Evolutionary conservation across 1,140 invertebrate genomes (phyloP), one percentile per base, ranked within the genome.

Genomic region (Sogatella furcifera): DNA sequence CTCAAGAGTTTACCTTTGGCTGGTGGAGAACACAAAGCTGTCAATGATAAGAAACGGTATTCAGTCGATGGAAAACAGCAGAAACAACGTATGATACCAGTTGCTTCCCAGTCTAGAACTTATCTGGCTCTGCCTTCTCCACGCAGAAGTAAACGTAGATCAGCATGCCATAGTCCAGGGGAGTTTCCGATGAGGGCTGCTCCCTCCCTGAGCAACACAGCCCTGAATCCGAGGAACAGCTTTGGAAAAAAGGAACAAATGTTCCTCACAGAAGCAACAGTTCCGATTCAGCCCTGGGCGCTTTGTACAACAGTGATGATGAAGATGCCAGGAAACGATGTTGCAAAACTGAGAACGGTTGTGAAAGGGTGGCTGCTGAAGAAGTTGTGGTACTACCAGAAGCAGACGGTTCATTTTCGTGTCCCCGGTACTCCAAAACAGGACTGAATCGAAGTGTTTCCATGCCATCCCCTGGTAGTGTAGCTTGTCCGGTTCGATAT

Each of bases 211-310:
- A 17, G 13, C 44, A 52, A 11, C 41, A n/a, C 54, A 55, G 54
- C 10, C 22, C 22, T 15, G 22, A 11, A 15, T 11, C 44, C 52
- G 24, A 28, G 15, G n/a, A 55, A 22, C 21, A 53, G 17, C 3
- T 10, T 1, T 13, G 28, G 38, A 24, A 42, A 55, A 1, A 52
- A 60, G 15, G 44, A 17, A 13, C 21, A 46, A 22, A 38, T 17
- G 31, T 60, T 4, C 58, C 41, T 31, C 34, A 41, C 15, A 71
- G 79, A 60, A 78, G 77, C 64, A 75, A 71, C 49, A 80, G 78
- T 64, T 76, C 76, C 0, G 79, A 81, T 66, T 80, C 78, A 14
- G 79, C 78, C 1, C 75, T 75, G n/a, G 69, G 69, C 4, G 60
- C 59, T 22, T 17, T 75, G 8, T 71, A 77, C 9, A 78, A 77